A percentile compares a stretch with the other conserved stretches of the same genome.
Conservation (phyloP, 1,140 invertebrate species). For the Lasioglossum baleicum region DNA sequence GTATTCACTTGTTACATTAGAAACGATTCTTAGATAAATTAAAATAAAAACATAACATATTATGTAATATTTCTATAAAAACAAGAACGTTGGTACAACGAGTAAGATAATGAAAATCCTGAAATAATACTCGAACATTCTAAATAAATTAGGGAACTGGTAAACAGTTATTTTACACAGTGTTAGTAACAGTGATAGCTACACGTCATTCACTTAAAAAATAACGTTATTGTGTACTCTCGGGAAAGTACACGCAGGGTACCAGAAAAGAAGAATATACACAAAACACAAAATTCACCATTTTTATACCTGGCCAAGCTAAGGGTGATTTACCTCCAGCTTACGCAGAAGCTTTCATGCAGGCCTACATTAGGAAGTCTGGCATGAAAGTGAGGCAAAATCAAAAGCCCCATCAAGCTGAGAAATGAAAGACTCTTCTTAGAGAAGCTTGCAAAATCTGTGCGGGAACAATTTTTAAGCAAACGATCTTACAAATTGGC, state of each 20-base stretch:
- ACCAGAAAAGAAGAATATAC: background rate
- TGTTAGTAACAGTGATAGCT: no score
- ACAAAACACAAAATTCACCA: background rate
- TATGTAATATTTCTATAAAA: no score
- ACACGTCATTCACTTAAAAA: no score
- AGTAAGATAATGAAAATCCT: no score
- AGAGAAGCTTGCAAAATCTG: constrained; percentile 13
- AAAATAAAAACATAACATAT: no score
- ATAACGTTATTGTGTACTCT: no score
- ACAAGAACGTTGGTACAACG: no score
- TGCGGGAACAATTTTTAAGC: background rate
- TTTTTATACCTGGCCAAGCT: background rate
- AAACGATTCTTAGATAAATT: no score
- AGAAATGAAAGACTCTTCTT: constrained; percentile 4
- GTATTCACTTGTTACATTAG: no score
- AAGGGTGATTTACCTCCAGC: constrained; percentile 16
- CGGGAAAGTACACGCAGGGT: background rate
- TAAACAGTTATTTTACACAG: no score
- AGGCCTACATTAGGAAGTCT: background rate
- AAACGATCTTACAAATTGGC: background rate
- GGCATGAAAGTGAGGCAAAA: constrained; percentile 29
- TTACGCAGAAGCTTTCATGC: constrained; percentile 17
- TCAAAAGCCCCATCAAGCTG: constrained; percentile 7
- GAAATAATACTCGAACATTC: no score
- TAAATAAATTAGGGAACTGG: no score